Percentiles rank a stretch among this genome's conserved stretches.
Conservation (phyloP, 1,140 invertebrate species). For the Homarus americanus region DNA sequence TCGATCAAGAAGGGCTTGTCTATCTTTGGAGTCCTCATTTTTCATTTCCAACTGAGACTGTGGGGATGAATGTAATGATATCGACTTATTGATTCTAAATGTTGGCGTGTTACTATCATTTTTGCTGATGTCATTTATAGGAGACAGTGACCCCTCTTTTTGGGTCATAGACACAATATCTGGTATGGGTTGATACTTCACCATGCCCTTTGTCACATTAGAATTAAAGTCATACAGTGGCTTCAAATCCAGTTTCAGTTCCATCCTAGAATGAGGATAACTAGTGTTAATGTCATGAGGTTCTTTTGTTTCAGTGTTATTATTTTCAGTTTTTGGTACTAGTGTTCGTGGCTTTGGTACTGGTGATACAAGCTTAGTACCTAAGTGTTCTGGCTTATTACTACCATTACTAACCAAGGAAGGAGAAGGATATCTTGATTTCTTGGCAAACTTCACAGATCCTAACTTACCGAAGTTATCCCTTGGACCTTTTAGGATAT, state of each 20-base stretch:
- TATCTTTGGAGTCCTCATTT: neutral
- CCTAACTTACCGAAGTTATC: conserved; percentile 46
- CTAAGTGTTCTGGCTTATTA: neutral
- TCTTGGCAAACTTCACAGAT: conserved; percentile 58
- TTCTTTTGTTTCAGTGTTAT: neutral
- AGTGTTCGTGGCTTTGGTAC: conserved; percentile 12
- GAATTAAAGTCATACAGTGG: neutral
- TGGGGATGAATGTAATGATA: neutral
- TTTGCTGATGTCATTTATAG: neutral
- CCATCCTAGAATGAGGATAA: neutral
- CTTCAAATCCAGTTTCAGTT: conserved; percentile 24
- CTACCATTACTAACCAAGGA: neutral
- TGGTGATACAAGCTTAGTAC: neutral
- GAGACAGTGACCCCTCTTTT: conserved; percentile 6
- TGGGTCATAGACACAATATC: conserved; percentile 61
- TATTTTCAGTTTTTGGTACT: neutral
- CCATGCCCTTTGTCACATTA: neutral
- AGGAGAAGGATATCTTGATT: conserved; percentile 13
- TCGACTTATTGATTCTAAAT: conserved; percentile 45
- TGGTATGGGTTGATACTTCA: conserved; percentile 41
- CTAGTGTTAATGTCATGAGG: neutral
- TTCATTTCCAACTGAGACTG: neutral
- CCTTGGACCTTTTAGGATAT: conserved; percentile 48
- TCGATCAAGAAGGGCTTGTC: neutral
- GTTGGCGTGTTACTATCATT: conserved; percentile 13